These are phyloP conservation scores for Drosophila neocordata DNA, from an alignment of 1,140 invertebrate genomes.

Conservation along the genomic window DNA sequence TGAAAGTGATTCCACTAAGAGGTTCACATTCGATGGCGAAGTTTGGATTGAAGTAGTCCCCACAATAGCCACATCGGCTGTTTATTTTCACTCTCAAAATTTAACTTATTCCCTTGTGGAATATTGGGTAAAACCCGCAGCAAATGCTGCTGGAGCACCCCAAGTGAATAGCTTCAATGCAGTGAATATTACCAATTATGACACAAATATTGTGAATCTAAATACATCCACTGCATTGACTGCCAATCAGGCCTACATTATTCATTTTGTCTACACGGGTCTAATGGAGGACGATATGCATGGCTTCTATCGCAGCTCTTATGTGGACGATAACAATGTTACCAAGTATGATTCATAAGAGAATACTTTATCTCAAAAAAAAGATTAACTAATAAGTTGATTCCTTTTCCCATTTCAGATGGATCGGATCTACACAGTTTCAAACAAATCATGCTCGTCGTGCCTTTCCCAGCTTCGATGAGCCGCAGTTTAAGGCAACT, in stretches of 20 bases:
- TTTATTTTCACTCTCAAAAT: constrained; percentile 87
- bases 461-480: constrained; percentile 95
- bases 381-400: constrained; percentile 23
- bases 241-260: constrained; percentile 69
- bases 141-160: constrained; percentile 2
- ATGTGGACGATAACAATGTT: constrained; percentile 83
- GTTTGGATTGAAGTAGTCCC: constrained; percentile 84
- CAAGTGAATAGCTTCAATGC: not conserved
- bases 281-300: constrained; percentile 85
- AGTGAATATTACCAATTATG: constrained; percentile 19
- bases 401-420: constrained; percentile 76
- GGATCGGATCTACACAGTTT: constrained; percentile 91
- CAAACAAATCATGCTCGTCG: constrained; percentile 90
- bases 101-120: constrained; percentile 82
- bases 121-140: constrained; percentile 53
- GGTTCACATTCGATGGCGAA: constrained; percentile 86
- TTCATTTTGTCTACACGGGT: constrained; percentile 84
- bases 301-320: constrained; percentile 93
- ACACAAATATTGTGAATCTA: constrained; percentile 68
- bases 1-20: constrained; percentile 83
- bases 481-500: constrained; percentile 92
- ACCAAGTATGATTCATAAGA: constrained; percentile 65
- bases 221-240: constrained; percentile 72
- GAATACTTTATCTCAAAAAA: too few species aligned
- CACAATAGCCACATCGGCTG: constrained; percentile 47